Evolutionary conservation across 2,888 invertebrate genomes (phyloP).

Genomic region (Julus scanicus): DNA sequence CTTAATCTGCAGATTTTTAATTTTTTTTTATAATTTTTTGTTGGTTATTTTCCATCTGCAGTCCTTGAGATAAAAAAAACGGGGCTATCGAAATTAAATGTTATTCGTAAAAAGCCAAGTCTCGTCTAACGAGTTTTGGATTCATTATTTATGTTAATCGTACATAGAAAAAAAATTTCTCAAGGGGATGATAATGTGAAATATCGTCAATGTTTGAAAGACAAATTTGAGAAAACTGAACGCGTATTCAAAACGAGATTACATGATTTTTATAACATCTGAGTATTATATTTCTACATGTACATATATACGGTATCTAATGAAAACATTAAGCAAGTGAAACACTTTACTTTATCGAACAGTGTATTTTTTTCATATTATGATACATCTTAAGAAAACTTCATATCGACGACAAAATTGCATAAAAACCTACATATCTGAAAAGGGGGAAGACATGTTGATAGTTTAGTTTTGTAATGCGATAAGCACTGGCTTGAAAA

Average conservation of each 20-base stretch:
- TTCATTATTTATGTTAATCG: background rate
- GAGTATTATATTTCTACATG: too few species aligned
- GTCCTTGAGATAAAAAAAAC: slow-evolving; percentile 39
- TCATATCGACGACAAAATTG: too few species aligned
- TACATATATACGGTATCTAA: too few species aligned
- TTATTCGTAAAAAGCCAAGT: background rate
- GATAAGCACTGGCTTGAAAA: too few species aligned
- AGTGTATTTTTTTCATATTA: too few species aligned
- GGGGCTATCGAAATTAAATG: slow-evolving; percentile 6
- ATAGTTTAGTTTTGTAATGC: too few species aligned
- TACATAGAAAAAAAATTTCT: too few species aligned
- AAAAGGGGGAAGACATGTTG: too few species aligned
- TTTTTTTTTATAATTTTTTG: background rate
- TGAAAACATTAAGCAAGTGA: too few species aligned
- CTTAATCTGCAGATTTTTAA: background rate
- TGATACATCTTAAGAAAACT: too few species aligned
- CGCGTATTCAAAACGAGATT: background rate
- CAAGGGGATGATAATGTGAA: background rate
- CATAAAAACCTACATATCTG: too few species aligned
- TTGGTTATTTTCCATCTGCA: background rate
- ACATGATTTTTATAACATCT: background rate
- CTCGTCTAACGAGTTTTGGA: background rate
- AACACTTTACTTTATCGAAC: too few species aligned
- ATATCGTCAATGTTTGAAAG: background rate
- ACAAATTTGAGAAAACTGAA: background rate